Percentiles rank a stretch among this genome's conserved stretches.
These are phyloP conservation scores for Cheilosia variabilis DNA, from an alignment of 2,888 invertebrate genomes.

Conservation along the genomic window DNA sequence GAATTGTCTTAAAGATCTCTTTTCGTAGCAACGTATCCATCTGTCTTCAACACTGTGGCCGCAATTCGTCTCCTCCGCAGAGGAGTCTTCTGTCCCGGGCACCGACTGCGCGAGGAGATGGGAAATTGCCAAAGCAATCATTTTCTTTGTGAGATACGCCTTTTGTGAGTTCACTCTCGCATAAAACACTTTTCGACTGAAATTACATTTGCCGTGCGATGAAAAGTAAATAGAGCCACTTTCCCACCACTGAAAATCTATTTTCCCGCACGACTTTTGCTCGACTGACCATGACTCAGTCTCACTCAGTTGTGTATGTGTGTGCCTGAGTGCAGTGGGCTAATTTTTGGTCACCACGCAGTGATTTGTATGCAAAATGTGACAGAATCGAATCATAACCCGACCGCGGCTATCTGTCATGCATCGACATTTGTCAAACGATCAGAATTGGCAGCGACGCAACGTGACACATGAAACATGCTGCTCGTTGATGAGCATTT, in stretches of 20 bases:
- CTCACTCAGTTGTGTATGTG: too few species aligned
- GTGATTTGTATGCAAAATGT: conserved; percentile 61
- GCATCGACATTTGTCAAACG: conserved; percentile 55
- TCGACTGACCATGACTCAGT: conserved; percentile 39
- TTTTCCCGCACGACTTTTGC: conserved; percentile 15
- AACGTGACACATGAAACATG: neutral
- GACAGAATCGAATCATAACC: conserved; percentile 61
- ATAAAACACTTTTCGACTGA: conserved; percentile 62
- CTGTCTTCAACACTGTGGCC: conserved; percentile 49
- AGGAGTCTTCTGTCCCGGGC: conserved; percentile 23
- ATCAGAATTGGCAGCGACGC: conserved; percentile 60
- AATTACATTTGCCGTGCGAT: conserved; percentile 57
- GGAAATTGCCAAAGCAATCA: conserved; percentile 67
- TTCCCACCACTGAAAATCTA: conserved; percentile 27
- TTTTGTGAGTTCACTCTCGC: conserved; percentile 40
- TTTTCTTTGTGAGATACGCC: conserved; percentile 47
- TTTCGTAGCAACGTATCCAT: neutral
- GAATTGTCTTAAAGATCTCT: conserved; percentile 70
- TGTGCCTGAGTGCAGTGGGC: neutral
- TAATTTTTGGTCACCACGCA: conserved; percentile 25
- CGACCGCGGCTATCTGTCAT: conserved; percentile 46
- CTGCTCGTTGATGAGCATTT: conserved; percentile 30
- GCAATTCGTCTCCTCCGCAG: conserved; percentile 36
- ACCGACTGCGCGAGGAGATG: conserved; percentile 3
- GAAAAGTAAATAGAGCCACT: conserved; percentile 42